Percentiles rank a stretch among this genome's conserved stretches.
Conservation (phyloP, 2,797 vertebrate genomes). For the Muraenolepis orangiensis region DNA sequence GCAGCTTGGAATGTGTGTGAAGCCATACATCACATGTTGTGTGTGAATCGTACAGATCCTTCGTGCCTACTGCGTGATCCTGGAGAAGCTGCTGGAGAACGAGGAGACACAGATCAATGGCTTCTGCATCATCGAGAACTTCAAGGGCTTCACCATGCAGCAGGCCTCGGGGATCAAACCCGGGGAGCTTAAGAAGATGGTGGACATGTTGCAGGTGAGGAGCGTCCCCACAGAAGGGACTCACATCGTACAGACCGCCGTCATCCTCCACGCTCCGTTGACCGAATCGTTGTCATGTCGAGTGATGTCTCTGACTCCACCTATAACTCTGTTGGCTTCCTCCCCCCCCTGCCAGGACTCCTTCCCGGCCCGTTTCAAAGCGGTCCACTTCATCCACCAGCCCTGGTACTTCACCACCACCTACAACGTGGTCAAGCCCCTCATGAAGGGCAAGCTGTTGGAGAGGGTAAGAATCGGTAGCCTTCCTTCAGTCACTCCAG, state of each 20-base stretch:
- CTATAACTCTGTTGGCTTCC: neutral
- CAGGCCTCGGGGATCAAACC: constrained; percentile 93
- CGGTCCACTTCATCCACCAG: constrained; percentile 96
- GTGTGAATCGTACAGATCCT: constrained; percentile 78
- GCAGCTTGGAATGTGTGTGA: neutral
- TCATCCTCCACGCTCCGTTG: neutral
- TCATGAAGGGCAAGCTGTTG: constrained; percentile 94
- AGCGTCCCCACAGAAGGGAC: neutral
- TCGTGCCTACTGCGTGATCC: constrained; percentile 94
- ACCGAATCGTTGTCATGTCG: neutral
- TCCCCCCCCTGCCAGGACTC: constrained; percentile 80
- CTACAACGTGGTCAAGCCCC: constrained; percentile 94
- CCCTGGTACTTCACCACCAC: constrained; percentile 99
- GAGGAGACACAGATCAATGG: constrained; percentile 98
- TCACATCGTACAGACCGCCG: neutral
- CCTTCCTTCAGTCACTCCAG: neutral
- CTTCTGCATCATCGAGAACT: constrained; percentile 97
- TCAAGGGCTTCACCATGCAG: constrained; percentile 97
- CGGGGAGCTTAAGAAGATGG: constrained; percentile 97
- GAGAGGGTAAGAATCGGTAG: constrained; percentile 81
- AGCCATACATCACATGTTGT: too few species aligned
- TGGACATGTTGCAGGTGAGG: constrained; percentile 97
- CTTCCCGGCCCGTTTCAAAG: constrained; percentile 96
- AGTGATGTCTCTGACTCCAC: neutral
- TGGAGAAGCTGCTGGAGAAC: constrained; percentile 94